Conservation (phyloP, 2,888 invertebrate species). For the Portevinia maculata region DNA sequence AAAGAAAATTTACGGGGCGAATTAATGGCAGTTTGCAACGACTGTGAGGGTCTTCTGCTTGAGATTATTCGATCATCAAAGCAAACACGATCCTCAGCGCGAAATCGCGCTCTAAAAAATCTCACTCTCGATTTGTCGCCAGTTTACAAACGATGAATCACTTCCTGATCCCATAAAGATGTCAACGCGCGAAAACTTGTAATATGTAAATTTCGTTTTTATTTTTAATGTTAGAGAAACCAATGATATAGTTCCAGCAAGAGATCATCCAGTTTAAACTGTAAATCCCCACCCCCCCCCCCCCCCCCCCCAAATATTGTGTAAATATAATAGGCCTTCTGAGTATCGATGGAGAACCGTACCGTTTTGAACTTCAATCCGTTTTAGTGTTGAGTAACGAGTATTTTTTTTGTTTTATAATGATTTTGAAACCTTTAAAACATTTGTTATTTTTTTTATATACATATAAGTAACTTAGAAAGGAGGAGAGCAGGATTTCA, state of each 20-base stretch:
- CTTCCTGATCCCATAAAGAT: constrained; percentile 29
- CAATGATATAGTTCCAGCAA: constrained; percentile 59
- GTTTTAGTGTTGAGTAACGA: constrained; percentile 74
- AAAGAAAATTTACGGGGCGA: constrained; percentile 89
- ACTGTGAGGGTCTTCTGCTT: constrained; percentile 96
- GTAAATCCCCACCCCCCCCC: constrained; percentile 20
- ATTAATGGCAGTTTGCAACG: constrained; percentile 95
- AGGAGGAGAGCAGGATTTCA: constrained; percentile 6
- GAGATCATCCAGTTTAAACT: constrained; percentile 53
- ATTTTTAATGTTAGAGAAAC: constrained; percentile 36
- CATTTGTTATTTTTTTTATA: constrained; percentile 28
- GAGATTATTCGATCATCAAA: constrained; percentile 94
- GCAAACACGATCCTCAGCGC: constrained; percentile 91
- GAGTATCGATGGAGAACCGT: constrained; percentile 40
- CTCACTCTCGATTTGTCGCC: constrained; percentile 93
- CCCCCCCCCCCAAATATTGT: constrained; percentile 30
- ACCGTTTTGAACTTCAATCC: constrained; percentile 72
- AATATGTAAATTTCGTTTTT: constrained; percentile 47
- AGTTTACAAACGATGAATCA: constrained; percentile 85
- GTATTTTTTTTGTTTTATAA: constrained; percentile 58
- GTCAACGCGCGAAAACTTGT: constrained; percentile 36
- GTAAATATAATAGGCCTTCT: constrained; percentile 48
- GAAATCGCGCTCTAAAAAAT: constrained; percentile 91
- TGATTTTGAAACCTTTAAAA: constrained; percentile 60
- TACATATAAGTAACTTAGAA: constrained; percentile 26